These are phyloP conservation scores for Propithecus perrieri DNA, from an alignment of 2,797 vertebrate species.

Conservation along the genomic window DNA sequence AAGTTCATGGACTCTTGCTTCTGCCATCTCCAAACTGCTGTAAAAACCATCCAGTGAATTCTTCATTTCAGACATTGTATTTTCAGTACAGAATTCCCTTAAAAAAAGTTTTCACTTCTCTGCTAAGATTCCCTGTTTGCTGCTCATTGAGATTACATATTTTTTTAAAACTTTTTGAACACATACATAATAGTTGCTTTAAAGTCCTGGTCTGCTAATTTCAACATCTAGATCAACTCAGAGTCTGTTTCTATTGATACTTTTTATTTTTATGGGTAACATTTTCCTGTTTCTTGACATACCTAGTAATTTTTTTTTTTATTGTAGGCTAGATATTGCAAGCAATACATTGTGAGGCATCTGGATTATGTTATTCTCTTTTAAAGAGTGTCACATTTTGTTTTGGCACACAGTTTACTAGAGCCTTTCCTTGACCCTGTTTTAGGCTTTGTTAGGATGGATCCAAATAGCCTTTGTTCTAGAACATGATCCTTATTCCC, in stretches of 20 bases:
- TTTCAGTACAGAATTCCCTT: slow-evolving; percentile 1
- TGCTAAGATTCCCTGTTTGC: background rate
- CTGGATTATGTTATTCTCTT: background rate
- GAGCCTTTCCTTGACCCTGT: background rate
- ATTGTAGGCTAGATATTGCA: background rate
- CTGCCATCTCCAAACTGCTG: background rate
- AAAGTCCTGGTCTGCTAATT: background rate
- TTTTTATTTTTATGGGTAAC: background rate
- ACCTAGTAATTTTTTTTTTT: background rate
- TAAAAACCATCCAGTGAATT: slow-evolving; percentile 17
- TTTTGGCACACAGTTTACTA: background rate
- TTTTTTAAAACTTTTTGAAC: background rate
- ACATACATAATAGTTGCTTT: background rate
- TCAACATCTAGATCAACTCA: background rate
- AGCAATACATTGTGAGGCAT: background rate
- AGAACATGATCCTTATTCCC: background rate
- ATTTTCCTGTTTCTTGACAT: background rate
- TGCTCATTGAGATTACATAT: background rate
- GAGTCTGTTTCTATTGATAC: background rate
- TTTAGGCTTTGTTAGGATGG: background rate
- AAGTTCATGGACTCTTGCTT: background rate
- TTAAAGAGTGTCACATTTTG: background rate
- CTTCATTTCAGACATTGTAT: background rate
- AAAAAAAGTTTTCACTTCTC: background rate
- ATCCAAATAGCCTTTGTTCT: background rate